These are phyloP conservation scores for Campaea margaritaria DNA, from an alignment of 2,888 invertebrate genomes.

Conservation along the genomic window DNA sequence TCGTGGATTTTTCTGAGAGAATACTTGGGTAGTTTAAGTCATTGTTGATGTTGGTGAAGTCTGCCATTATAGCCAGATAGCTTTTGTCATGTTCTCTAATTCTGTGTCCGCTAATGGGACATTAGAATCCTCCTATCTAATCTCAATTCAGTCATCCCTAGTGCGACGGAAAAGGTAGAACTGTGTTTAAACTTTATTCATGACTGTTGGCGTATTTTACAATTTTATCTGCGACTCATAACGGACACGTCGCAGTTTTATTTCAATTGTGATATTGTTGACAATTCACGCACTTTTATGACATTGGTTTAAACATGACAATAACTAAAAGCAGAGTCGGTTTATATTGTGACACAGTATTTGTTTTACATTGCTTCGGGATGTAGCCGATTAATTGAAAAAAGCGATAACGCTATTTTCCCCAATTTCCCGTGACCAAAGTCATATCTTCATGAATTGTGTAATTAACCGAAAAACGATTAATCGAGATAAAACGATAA, in stretches of 20 bases:
- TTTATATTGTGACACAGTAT: too few species aligned
- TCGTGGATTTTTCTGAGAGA: too few species aligned
- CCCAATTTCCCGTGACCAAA: conserved; percentile 33
- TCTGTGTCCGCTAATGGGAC: neutral
- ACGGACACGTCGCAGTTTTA: conserved; percentile 25
- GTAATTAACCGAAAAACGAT: conserved; percentile 74
- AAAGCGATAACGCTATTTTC: conserved; percentile 23
- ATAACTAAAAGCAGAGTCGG: neutral
- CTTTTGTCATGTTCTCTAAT: too few species aligned
- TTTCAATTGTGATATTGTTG: conserved; percentile 14
- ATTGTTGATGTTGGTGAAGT: too few species aligned
- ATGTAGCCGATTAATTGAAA: conserved; percentile 34
- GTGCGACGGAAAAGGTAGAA: conserved; percentile 6
- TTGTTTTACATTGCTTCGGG: neutral
- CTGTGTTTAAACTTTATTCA: conserved; percentile 21
- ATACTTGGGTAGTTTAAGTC: too few species aligned
- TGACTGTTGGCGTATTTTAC: neutral
- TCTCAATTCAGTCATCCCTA: conserved; percentile 8
- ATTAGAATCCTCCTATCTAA: neutral
- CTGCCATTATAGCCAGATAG: too few species aligned
- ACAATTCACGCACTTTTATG: conserved; percentile 3
- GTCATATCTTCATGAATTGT: conserved; percentile 56
- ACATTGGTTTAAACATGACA: too few species aligned
- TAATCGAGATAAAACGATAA: conserved; percentile 69
- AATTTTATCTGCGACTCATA: conserved; percentile 25